Base-by-base conservation (phyloP, 2,888 invertebrate species). In the Geotrupes spiniger region DNA sequence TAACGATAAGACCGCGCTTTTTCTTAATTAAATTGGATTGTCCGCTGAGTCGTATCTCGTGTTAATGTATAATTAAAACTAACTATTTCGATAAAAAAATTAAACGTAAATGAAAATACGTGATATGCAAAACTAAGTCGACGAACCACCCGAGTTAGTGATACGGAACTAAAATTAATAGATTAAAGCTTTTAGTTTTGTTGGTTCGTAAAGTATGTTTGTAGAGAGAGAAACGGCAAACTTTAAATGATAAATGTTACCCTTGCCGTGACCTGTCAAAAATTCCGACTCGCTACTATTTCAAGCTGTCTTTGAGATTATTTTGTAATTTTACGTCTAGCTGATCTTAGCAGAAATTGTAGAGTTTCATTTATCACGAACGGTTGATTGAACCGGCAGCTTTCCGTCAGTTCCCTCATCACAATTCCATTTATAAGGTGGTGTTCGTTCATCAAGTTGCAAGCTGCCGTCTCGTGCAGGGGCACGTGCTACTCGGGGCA, bases 251-350 rank as follows among this genome's bases (percentile, higher is more conserved):
- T 33, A 33, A 33, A 33, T 33, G 33, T 33, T 33, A 21, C 21
- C 42, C 21, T 9, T 11, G 11, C 31, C 12, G 4, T 17, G 33
- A 36, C 38, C 36, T 46, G 40, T 33, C 46, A 40, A 46, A 45
- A 39, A 21, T 39, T 46, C 26, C 31, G 40, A 46, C 16, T 39
- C 33, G 33, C 39, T 31, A 33, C 39, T 46, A 40, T 39, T 46
- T 39, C 45, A 42, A n/a, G 28, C 36, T 38, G 50, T 46, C 51
- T 17, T 11, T 15, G 37, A 42, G 51, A 51, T 40, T 51, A 51
- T 51, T 46, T 51, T 39, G 42, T 38, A 51, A 51, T 46, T 51
- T 51, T 51, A 46, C 51, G 46, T 46, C 14, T 38, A 42, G 42
- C 37, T 39, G 51, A 46, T 46, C 46, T 46, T 38, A 16, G 26